Conservation (phyloP, 2,113 vertebrate species). For the Syrmaticus mikado region DNA sequence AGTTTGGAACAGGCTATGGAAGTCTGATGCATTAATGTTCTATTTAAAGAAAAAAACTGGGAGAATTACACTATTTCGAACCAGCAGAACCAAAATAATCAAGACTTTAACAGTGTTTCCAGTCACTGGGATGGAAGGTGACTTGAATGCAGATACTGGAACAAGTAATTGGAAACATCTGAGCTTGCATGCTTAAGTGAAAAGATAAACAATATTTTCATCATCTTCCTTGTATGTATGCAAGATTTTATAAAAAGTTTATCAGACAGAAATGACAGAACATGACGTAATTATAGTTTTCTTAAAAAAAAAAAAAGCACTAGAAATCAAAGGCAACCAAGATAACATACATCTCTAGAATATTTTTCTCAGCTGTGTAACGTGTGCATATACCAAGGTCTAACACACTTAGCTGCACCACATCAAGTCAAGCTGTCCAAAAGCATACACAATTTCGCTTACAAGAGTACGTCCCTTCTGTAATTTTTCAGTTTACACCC, state of each 20-base stretch:
- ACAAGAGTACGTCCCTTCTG: slow-evolving; percentile 28
- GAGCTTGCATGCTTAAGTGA: slow-evolving; percentile 68
- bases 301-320: slow-evolving; percentile 48
- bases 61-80: slow-evolving; percentile 46
- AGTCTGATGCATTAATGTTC: slow-evolving; percentile 31
- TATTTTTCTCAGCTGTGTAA: slow-evolving; percentile 44
- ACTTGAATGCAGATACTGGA: slow-evolving; percentile 53
- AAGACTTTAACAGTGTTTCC: slow-evolving; percentile 49
- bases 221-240: slow-evolving; percentile 41
- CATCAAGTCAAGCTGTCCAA: slow-evolving; percentile 52
- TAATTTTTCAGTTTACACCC: slow-evolving; percentile 38
- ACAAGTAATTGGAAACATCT: slow-evolving; percentile 44
- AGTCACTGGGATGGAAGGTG: slow-evolving; percentile 48
- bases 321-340: slow-evolving; percentile 71
- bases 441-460: slow-evolving; percentile 51
- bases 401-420: slow-evolving; percentile 65
- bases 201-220: slow-evolving; percentile 61
- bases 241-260: slow-evolving; percentile 62
- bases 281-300: slow-evolving; percentile 4
- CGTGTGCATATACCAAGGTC: slow-evolving; percentile 39
- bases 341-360: slow-evolving; percentile 21
- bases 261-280: slow-evolving; percentile 51
- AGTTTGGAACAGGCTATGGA: slow-evolving; percentile 35
- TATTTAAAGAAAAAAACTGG: background rate
- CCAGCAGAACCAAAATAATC: slow-evolving; percentile 38